Percentiles rank a stretch among this genome's conserved stretches.
Conservation (phyloP, 2,113 vertebrate genomes). For the Callaeas wilsoni region DNA sequence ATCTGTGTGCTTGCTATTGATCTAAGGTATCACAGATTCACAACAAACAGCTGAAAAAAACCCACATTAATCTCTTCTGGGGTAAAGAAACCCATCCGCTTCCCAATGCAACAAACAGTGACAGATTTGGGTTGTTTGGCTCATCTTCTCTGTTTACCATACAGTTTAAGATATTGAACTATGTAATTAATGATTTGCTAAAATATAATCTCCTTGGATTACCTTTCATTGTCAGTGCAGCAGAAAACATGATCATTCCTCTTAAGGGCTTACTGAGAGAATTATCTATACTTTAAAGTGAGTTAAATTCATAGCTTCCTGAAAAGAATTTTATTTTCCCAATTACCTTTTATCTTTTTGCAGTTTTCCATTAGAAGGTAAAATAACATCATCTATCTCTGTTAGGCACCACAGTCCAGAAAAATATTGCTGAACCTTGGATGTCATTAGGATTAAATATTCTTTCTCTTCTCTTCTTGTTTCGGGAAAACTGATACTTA, state of each 20-base stretch:
- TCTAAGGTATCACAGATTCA: not conserved
- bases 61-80: not conserved
- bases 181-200: constrained; percentile 39
- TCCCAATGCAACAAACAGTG: not conserved
- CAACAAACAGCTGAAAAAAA: not conserved
- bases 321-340: not conserved
- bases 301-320: constrained; percentile 36
- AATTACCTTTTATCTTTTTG: constrained; percentile 41
- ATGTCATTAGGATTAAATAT: constrained; percentile 19
- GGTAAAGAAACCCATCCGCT: not conserved
- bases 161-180: constrained; percentile 26
- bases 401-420: not conserved
- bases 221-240: constrained; percentile 31
- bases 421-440: not conserved
- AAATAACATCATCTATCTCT: constrained; percentile 52
- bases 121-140: constrained; percentile 11
- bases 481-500: not conserved
- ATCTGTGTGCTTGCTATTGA: not conserved
- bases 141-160: constrained; percentile 16
- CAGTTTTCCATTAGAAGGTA: constrained; percentile 41
- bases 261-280: not conserved
- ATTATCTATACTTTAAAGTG: constrained; percentile 26
- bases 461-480: not conserved
- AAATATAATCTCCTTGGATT: constrained; percentile 41
- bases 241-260: constrained; percentile 28